Evolutionary conservation across 2,113 vertebrate species (phyloP).

Genomic region (Aepyceros melampus): DNA sequence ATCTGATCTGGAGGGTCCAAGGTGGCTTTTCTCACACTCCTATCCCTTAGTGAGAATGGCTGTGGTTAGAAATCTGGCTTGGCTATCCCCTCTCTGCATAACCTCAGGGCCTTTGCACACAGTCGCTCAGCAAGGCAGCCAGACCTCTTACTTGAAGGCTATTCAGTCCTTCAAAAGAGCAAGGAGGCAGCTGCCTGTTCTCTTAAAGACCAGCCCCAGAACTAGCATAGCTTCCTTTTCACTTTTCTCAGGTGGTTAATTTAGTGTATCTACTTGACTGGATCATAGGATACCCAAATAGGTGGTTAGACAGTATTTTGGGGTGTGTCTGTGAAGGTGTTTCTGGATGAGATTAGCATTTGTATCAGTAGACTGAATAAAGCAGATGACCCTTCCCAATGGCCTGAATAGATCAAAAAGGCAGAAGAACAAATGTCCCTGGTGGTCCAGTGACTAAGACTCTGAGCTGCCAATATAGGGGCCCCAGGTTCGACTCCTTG

Average conservation of each 20-base stretch:
- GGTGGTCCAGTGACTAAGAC: neutral
- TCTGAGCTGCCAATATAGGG: neutral
- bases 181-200: neutral
- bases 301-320: neutral
- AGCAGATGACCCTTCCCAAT: neutral
- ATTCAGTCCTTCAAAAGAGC: neutral
- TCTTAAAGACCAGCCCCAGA: neutral
- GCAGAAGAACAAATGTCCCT: neutral
- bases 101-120: neutral
- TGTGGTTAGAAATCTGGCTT: neutral
- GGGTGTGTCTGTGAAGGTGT: neutral
- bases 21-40: neutral
- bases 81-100: neutral
- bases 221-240: neutral
- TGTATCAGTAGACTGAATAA: neutral
- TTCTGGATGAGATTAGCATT: neutral
- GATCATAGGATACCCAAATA: neutral
- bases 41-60: neutral
- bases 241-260: neutral
- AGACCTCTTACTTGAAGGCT: neutral
- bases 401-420: neutral
- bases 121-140: neutral
- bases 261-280: neutral
- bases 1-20: neutral
- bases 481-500: neutral